Evolutionary conservation across 1,140 invertebrate species (phyloP).

Genomic region (Pristionchus pacificus): DNA sequence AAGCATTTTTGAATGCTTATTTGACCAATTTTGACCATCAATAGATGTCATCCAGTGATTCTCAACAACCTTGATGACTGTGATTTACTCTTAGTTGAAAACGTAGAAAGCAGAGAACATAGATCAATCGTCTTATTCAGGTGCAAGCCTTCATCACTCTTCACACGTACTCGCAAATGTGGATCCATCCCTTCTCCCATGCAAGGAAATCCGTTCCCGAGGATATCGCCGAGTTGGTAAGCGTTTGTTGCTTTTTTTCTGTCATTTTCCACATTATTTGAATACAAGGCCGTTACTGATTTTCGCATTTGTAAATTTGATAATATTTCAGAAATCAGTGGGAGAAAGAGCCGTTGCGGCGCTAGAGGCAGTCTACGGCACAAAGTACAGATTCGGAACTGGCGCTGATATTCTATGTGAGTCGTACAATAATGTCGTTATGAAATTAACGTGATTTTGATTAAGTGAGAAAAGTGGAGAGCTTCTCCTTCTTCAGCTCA

Average conservation of each 20-base stretch:
- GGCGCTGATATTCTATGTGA: slow-evolving; percentile 56
- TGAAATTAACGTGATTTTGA: background rate
- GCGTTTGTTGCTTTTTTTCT: too few species aligned
- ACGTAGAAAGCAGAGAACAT: too few species aligned
- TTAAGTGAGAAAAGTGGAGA: too few species aligned
- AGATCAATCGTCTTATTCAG: background rate
- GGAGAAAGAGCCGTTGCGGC: slow-evolving; percentile 47
- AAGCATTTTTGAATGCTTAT: too few species aligned
- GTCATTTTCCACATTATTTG: too few species aligned
- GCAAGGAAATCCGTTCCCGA: slow-evolving; percentile 47
- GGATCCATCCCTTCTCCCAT: slow-evolving; percentile 56
- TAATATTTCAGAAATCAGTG: slow-evolving; percentile 45
- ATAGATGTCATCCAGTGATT: too few species aligned
- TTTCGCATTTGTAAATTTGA: too few species aligned
- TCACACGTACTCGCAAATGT: slow-evolving; percentile 57
- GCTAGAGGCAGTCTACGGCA: slow-evolving; percentile 51
- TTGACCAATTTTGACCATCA: too few species aligned
- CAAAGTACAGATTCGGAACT: slow-evolving; percentile 54
- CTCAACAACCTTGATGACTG: too few species aligned
- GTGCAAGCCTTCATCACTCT: slow-evolving; percentile 56
- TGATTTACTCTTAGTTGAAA: too few species aligned
- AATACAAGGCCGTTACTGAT: too few species aligned
- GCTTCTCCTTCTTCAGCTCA: too few species aligned
- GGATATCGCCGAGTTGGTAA: slow-evolving; percentile 52
- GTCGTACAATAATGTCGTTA: slow-evolving; percentile 1